Evolutionary conservation across 1,140 invertebrate genomes (phyloP).

Genomic region (Laupala kohalensis): DNA sequence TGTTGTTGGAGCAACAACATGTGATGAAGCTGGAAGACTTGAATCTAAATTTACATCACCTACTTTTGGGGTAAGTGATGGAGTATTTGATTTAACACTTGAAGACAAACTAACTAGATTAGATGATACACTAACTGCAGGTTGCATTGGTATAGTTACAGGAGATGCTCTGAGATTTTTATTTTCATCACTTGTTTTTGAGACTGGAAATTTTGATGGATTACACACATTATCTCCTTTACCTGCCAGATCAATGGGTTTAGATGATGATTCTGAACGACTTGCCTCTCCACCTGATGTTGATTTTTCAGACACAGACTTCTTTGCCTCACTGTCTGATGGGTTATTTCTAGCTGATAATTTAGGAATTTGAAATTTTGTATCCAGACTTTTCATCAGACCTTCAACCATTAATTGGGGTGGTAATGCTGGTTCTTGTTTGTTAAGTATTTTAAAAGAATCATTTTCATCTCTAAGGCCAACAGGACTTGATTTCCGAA

Average conservation of each 20-base stretch:
- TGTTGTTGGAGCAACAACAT: background rate
- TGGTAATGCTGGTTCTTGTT: slow-evolving; percentile 37
- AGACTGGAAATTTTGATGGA: slow-evolving; percentile 14
- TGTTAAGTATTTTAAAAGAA: slow-evolving; percentile 37
- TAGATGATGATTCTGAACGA: slow-evolving; percentile 4
- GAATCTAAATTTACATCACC: background rate
- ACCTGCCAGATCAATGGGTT: slow-evolving; percentile 16
- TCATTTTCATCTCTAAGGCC: slow-evolving; percentile 44
- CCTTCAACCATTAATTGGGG: slow-evolving; percentile 47
- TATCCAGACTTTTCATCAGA: slow-evolving; percentile 61
- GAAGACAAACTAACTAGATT: background rate
- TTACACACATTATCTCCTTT: slow-evolving; percentile 11
- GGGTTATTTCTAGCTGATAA: slow-evolving; percentile 42
- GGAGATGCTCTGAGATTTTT: slow-evolving; percentile 1
- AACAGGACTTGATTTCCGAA: slow-evolving; percentile 49
- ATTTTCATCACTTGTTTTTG: slow-evolving; percentile 14
- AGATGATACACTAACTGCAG: background rate
- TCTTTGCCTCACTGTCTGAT: slow-evolving; percentile 21
- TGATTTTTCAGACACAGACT: slow-evolving; percentile 1
- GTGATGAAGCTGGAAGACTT: slow-evolving; percentile 1
- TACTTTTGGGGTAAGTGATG: background rate
- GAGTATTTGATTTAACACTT: background rate
- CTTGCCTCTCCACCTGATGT: slow-evolving; percentile 3
- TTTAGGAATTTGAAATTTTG: slow-evolving; percentile 77
- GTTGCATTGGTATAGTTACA: background rate